Evolutionary conservation across 2,113 vertebrate genomes (phyloP).

Genomic region (Orthochromis malagaraziensis): DNA sequence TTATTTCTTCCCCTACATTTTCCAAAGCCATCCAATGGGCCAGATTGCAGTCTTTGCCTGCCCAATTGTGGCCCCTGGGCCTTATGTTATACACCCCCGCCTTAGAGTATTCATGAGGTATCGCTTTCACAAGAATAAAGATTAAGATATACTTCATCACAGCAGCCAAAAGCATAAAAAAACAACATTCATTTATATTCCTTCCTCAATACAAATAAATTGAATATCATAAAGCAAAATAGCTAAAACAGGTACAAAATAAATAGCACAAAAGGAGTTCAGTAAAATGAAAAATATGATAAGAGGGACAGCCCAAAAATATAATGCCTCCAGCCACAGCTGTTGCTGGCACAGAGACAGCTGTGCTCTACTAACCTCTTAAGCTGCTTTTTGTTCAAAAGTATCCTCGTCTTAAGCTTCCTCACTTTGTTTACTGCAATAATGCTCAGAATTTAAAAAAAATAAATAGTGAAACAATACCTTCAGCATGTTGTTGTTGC

Average conservation of each 20-base stretch:
- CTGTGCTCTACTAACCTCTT: neutral
- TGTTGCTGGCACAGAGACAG: neutral
- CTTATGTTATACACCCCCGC: neutral
- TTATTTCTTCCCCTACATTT: neutral
- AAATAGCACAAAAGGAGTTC: neutral
- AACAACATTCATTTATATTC: neutral
- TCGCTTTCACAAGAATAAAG: neutral
- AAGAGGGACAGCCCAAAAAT: neutral
- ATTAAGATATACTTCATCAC: neutral
- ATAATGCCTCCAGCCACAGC: neutral
- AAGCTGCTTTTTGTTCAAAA: neutral
- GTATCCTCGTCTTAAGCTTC: neutral
- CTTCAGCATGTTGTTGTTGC: neutral
- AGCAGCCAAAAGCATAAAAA: neutral
- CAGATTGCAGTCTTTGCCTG: neutral
- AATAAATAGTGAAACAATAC: neutral
- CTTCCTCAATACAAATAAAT: neutral
- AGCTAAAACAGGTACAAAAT: neutral
- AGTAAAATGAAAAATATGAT: neutral
- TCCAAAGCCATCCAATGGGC: neutral
- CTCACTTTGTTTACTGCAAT: neutral
- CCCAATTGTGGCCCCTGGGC: neutral
- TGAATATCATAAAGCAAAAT: neutral
- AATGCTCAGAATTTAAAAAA: neutral
- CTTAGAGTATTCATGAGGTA: neutral